phyloP scores from a whole-genome alignment of 2,113 vertebrate genomes.

The Ctenodactylus gundi region DNA sequence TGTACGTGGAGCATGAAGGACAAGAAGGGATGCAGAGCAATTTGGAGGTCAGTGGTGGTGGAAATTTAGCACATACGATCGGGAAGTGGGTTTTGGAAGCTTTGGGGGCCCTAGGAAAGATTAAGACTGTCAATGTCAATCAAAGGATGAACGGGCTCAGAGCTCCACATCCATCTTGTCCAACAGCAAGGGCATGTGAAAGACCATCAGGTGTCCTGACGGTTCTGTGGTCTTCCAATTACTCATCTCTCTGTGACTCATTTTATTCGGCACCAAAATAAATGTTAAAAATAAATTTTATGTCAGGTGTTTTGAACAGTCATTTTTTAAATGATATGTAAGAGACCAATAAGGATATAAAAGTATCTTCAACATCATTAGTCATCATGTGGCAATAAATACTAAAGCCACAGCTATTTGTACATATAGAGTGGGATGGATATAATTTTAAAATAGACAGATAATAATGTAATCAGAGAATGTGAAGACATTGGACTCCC shows the following conservation, averaged over 20 bases:
- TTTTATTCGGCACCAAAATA: constrained; percentile 42
- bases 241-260: neutral
- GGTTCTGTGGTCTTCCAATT: neutral
- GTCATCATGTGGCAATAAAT: constrained; percentile 30
- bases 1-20: neutral
- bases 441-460: neutral
- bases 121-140: neutral
- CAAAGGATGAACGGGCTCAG: neutral
- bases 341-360: constrained; percentile 5
- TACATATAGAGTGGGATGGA: neutral
- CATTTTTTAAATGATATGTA: constrained; percentile 17
- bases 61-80: neutral
- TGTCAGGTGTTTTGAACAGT: constrained; percentile 10
- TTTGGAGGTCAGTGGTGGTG: neutral
- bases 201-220: neutral
- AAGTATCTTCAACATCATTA: constrained; percentile 6
- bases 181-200: neutral
- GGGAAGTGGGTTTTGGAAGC: neutral
- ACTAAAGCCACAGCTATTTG: constrained; percentile 24
- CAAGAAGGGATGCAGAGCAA: neutral
- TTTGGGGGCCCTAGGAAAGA: neutral
- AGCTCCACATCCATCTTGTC: neutral
- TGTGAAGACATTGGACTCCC: neutral
- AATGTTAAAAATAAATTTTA: constrained; percentile 43
- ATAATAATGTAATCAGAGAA: neutral